Evolutionary conservation across 23 tunicate species (phyloP), one percentile per base, ranked within the genome.

Genomic region (Trididemnum clinides): DNA sequence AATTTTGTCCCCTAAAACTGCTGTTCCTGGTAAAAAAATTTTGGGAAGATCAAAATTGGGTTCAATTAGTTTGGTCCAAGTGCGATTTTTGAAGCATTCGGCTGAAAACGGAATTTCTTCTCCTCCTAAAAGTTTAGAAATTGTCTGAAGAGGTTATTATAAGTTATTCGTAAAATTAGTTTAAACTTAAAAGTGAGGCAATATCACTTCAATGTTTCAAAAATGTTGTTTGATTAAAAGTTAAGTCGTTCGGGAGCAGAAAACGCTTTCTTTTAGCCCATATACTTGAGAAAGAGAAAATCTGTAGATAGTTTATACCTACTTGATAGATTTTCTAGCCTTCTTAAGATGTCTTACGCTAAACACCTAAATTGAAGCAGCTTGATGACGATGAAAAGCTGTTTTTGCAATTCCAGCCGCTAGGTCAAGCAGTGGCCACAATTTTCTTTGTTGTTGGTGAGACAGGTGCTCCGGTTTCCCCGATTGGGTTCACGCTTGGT

Each of bases 31-130:
- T 39, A 86, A 64, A 37, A 79, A 94, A 22, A 94, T 33, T 15
- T 33, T 76, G n/a, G 44, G 22, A 2, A 37, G 38, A n/a, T 37
- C 21, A 7, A 7, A 28, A 19, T 23, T 10, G 21, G 83, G 33
- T 1, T 50, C 19, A 1, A 31, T 18, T 12, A 81, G 39, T 6
- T 82, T 0, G 19, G 88, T 74, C 98, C 98, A 94, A 4, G 44
- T 85, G 51, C 71, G 22, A 59, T 72, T 72, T 6, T 64, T 38
- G 77, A 38, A 88, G 33, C 34, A 50, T 78, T 94, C 98, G 0
- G 74, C 77, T 2, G 98, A 89, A 63, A 94, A 85, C 19, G 36
- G 35, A 32, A 77, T 85, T 20, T 73, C 90, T 29, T 89, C 94
- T 39, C 98, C 98, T 33, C 98, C 98, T 94, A 27, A 28, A 69